phyloP scores from a whole-genome alignment of 2,888 invertebrate species.

The Noctuana brunneofusca region DNA sequence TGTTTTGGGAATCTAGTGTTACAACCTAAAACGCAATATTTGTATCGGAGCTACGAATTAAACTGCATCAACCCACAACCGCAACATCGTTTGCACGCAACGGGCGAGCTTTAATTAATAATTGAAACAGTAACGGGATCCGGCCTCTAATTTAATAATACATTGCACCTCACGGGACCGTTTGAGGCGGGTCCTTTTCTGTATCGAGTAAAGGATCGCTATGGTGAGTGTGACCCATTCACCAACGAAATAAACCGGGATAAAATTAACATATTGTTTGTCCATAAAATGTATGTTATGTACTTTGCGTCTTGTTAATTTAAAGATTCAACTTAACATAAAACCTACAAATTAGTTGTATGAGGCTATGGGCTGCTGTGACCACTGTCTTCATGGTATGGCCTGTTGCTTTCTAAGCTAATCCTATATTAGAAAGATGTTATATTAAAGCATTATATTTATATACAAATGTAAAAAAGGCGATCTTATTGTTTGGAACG shows the following conservation, averaged over 20 bases:
- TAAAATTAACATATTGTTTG: background rate
- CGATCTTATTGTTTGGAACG: too few species aligned
- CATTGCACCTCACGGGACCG: constrained; percentile 58
- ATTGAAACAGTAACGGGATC: constrained; percentile 59
- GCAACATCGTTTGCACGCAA: constrained; percentile 40
- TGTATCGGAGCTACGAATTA: constrained; percentile 28
- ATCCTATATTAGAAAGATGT: too few species aligned
- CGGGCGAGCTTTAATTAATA: constrained; percentile 54
- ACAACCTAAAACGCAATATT: constrained; percentile 2
- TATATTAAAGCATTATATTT: too few species aligned
- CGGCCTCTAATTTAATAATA: constrained; percentile 58
- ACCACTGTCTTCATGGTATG: too few species aligned
- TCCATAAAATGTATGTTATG: background rate
- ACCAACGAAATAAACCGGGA: background rate
- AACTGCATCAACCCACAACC: constrained; percentile 38
- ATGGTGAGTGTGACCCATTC: constrained; percentile 2
- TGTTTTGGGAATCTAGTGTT: constrained; percentile 8
- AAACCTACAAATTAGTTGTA: too few species aligned
- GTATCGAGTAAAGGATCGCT: constrained; percentile 31
- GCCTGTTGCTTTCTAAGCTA: too few species aligned
- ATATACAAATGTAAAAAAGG: too few species aligned
- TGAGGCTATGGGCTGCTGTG: too few species aligned
- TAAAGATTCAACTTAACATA: too few species aligned
- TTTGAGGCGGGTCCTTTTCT: constrained; percentile 44
- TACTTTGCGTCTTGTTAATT: too few species aligned